Percentiles rank a stretch among this genome's conserved stretches.
These are phyloP conservation scores for Melangyna quadrimaculata DNA, from an alignment of 2,888 invertebrate genomes.

Conservation along the genomic window DNA sequence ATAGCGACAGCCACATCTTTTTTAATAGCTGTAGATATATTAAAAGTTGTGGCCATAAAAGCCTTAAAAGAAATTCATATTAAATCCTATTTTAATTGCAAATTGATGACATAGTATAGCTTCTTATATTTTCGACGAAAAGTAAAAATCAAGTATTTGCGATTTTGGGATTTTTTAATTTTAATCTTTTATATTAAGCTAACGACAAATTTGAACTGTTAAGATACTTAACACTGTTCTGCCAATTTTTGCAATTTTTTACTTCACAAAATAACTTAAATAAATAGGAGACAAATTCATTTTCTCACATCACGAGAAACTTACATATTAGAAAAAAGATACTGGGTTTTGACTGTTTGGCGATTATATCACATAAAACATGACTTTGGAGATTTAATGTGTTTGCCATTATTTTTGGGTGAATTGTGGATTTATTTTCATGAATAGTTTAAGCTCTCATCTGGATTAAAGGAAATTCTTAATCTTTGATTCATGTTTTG, in stretches of 20 bases:
- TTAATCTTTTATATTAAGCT: too few relatives aligned
- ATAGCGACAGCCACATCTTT: not conserved
- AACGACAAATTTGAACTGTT: too few relatives aligned
- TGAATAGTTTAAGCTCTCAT: not conserved
- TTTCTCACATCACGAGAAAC: too few relatives aligned
- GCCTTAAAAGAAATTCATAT: slow-evolving; percentile 30
- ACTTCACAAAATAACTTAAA: too few relatives aligned
- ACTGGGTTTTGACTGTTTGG: not conserved
- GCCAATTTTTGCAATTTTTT: too few relatives aligned
- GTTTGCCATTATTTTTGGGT: not conserved
- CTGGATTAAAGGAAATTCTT: not conserved
- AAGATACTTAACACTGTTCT: too few relatives aligned
- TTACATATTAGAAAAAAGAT: too few relatives aligned
- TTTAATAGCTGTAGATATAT: not conserved
- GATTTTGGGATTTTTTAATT: not conserved
- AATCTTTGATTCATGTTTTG: not conserved
- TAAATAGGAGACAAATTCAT: too few relatives aligned
- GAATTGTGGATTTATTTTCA: not conserved
- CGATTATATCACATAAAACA: not conserved
- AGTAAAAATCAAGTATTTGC: not conserved
- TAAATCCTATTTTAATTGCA: slow-evolving; percentile 49
- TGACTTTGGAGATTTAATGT: not conserved
- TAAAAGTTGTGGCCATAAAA: slow-evolving; percentile 5
- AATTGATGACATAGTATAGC: slow-evolving; percentile 14
- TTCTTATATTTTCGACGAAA: not conserved